Conservation (phyloP, 2,888 invertebrate species). For the Machimus atricapillus region DNA sequence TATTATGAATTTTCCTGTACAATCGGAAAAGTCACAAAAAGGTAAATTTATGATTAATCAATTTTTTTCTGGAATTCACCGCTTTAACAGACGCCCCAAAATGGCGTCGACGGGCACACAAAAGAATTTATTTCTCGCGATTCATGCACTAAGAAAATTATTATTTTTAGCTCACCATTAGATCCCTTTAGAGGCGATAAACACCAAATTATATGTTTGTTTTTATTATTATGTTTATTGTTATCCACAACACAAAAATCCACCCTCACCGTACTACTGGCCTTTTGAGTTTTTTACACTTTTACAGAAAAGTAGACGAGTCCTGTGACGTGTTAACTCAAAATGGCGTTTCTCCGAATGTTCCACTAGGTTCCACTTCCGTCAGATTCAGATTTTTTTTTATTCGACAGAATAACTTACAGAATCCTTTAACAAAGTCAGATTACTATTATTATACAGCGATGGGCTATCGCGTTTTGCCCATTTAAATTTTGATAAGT, state of each 20-base stretch:
- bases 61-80: not conserved
- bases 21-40: not conserved
- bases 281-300: not conserved
- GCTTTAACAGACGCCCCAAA: constrained; percentile 19
- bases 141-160: not conserved
- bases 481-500: too few species aligned
- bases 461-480: too few species aligned
- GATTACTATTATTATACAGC: too few species aligned
- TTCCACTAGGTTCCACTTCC: not conserved
- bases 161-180: constrained; percentile 12
- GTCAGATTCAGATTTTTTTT: too few species aligned
- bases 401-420: too few species aligned
- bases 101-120: not conserved
- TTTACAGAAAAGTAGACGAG: not conserved
- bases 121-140: not conserved
- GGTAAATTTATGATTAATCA: not conserved
- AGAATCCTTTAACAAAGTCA: too few species aligned
- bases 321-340: not conserved
- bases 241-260: not conserved
- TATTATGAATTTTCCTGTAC: not conserved
- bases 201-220: not conserved
- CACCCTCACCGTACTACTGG: not conserved
- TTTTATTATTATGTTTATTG: not conserved
- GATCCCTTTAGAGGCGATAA: not conserved
- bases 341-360: not conserved